Percentiles rank a stretch among this genome's conserved stretches.
Evolutionary conservation across 2,797 vertebrate species (phyloP).

Genomic region (Esox masquinongy): DNA sequence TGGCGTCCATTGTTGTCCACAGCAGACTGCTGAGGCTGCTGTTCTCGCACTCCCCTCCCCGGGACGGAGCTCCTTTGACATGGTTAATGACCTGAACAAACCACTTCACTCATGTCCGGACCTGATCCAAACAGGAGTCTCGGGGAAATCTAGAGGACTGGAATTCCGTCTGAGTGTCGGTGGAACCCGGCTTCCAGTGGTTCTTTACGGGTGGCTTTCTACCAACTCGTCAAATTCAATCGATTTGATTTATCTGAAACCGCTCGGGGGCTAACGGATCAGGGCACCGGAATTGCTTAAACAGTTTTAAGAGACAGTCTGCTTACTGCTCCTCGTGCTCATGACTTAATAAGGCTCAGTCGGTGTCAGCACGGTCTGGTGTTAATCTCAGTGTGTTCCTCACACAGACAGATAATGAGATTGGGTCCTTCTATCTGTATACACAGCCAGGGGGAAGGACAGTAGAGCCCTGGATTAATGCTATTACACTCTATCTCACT

Average conservation of each 20-base stretch:
- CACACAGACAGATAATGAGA: slow-evolving; percentile 29
- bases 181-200: background rate
- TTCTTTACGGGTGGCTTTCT: background rate
- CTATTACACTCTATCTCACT: slow-evolving; percentile 34
- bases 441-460: slow-evolving; percentile 30
- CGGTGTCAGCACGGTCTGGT: background rate
- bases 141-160: background rate
- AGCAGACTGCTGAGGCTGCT: background rate
- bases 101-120: background rate
- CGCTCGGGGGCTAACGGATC: background rate
- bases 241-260: background rate
- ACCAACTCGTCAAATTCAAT: background rate
- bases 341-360: background rate
- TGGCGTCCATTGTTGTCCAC: background rate
- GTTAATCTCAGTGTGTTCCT: slow-evolving; percentile 3
- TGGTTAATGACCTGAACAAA: background rate
- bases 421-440: slow-evolving; percentile 25
- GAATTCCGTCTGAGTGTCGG: background rate
- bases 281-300: background rate
- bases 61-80: background rate
- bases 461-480: slow-evolving; percentile 37
- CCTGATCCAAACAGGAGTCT: no score
- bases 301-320: background rate
- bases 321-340: background rate
- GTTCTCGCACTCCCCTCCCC: background rate